Evolutionary conservation across 2,797 vertebrate genomes (phyloP).

Genomic region (Muraenolepis orangiensis): DNA sequence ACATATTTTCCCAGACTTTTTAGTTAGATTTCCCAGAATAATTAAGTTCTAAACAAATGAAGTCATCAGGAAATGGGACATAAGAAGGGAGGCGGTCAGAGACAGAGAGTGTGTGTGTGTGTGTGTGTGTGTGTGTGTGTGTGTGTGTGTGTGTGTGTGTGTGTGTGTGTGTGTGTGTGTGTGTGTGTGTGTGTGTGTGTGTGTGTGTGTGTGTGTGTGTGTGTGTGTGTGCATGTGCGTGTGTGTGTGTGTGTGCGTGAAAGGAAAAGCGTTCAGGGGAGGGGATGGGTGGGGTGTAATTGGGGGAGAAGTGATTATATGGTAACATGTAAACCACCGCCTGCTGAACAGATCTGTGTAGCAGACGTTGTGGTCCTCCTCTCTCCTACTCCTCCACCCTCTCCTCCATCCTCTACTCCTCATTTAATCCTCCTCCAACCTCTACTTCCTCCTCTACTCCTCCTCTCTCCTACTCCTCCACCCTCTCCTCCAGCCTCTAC

Average conservation of each 20-base stretch:
- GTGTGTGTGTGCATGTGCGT: no score
- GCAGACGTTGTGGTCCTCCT: conserved; percentile 31
- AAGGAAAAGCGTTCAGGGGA: not conserved
- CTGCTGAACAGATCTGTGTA: conserved; percentile 36
- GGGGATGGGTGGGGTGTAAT: conserved; percentile 39
- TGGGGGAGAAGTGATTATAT: conserved; percentile 51
- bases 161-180: no score
- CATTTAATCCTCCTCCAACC: not conserved
- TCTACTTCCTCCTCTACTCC: not conserved
- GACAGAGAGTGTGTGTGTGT: conserved; percentile 15
- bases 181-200: no score
- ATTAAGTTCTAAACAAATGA: conserved; percentile 37
- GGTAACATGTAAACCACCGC: conserved; percentile 42
- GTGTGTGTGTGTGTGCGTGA: no score
- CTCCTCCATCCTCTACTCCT: no score
- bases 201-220: no score
- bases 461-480: no score
- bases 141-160: no score
- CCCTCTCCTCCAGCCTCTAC: conserved; percentile 6
- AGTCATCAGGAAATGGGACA: conserved; percentile 45
- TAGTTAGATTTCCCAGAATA: not conserved
- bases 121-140: no score
- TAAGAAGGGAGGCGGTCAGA: conserved; percentile 32
- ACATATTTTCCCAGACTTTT: not conserved
- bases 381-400: not conserved